Evolutionary conservation across 2,888 invertebrate genomes (phyloP).

Genomic region (Lasioglossum leucozonium): DNA sequence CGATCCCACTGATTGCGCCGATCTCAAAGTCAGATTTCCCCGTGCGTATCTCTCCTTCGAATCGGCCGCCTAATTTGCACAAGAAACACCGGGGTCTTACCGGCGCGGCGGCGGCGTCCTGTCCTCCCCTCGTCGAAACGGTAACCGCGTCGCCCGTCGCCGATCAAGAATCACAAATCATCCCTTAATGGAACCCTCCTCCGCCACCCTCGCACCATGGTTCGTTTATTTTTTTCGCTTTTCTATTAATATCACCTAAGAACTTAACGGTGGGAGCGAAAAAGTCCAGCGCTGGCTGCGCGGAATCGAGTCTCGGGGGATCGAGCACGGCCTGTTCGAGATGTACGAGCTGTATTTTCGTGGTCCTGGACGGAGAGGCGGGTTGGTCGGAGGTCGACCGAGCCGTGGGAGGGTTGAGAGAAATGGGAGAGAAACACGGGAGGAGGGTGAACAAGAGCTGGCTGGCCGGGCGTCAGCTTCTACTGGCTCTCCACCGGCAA

Average conservation of each 20-base stretch:
- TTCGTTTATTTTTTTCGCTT: too few relatives aligned
- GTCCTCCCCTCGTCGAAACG: not conserved
- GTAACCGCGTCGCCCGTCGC: not conserved
- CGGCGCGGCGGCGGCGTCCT: too few relatives aligned
- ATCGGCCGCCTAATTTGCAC: constrained; percentile 22
- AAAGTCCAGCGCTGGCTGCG: constrained; percentile 67
- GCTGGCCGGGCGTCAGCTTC: constrained; percentile 72
- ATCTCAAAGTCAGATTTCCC: constrained; percentile 17
- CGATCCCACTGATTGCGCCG: not conserved
- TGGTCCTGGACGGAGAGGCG: constrained; percentile 39
- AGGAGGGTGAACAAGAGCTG: constrained; percentile 62
- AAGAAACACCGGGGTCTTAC: not conserved
- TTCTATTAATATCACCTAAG: constrained; percentile 67
- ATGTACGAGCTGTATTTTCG: constrained; percentile 69
- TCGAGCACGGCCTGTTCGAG: constrained; percentile 62
- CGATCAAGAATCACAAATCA: constrained; percentile 54
- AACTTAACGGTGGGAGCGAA: constrained; percentile 71
- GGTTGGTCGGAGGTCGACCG: constrained; percentile 53
- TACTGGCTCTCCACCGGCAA: constrained; percentile 61
- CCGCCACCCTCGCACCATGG: constrained; percentile 21
- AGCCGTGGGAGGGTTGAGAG: constrained; percentile 48
- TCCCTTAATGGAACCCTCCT: constrained; percentile 30
- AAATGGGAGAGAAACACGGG: constrained; percentile 30
- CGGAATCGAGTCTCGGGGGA: constrained; percentile 64
- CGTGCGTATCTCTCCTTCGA: not conserved